These are phyloP conservation scores for Psilanteris sp. DNA, from an alignment of 1,140 invertebrate genomes.

Conservation along the genomic window DNA sequence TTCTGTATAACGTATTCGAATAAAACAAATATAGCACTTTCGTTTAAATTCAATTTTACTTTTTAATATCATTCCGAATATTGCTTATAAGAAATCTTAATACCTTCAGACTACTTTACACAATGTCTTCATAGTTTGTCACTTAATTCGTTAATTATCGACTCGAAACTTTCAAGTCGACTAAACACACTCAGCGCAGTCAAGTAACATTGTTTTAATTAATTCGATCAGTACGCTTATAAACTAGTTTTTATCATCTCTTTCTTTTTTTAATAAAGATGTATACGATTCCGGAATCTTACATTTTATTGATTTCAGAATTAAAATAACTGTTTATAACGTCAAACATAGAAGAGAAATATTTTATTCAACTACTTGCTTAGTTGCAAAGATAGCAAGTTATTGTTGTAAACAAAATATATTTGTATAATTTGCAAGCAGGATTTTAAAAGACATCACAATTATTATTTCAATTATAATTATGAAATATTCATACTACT, in stretches of 20 bases:
- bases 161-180: slow-evolving; percentile 35
- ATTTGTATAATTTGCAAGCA: too few species aligned
- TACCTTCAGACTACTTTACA: slow-evolving; percentile 10
- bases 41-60: background rate
- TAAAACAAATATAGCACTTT: background rate
- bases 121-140: slow-evolving; percentile 33
- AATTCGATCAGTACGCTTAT: slow-evolving; percentile 37
- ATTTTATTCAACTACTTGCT: too few species aligned
- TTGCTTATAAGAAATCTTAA: slow-evolving; percentile 12
- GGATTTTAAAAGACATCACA: too few species aligned
- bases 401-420: too few species aligned
- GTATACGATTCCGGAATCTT: slow-evolving; percentile 11
- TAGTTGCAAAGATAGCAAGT: too few species aligned
- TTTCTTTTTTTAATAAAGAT: background rate
- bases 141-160: slow-evolving; percentile 43
- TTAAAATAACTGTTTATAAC: slow-evolving; percentile 24
- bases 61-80: too few species aligned
- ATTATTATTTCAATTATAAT: slow-evolving; percentile 17
- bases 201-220: slow-evolving; percentile 46
- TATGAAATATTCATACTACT: too few species aligned
- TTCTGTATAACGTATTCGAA: too few species aligned
- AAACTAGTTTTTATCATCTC: slow-evolving; percentile 22
- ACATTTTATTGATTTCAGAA: slow-evolving; percentile 34
- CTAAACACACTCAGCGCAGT: slow-evolving; percentile 22
- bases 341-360: too few species aligned